Evolutionary conservation across 2,797 vertebrate genomes (phyloP).

Genomic region (Serranus cabrilla): DNA sequence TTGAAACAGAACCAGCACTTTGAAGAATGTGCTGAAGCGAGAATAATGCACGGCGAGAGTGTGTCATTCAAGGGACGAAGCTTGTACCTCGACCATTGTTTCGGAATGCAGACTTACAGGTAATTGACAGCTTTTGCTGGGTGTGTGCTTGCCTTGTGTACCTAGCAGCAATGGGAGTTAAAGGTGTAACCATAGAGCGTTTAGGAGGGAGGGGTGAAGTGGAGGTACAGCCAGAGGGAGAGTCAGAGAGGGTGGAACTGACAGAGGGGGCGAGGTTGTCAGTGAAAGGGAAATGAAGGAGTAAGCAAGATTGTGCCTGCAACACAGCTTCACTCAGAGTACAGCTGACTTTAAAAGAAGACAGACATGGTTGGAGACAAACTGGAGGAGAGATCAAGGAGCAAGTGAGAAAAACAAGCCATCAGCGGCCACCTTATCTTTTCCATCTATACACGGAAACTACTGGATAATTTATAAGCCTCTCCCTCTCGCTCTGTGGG

Average conservation of each 20-base stretch:
- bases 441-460: conserved; percentile 71
- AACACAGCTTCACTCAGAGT: conserved; percentile 54
- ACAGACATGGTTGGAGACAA: conserved; percentile 67
- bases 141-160: conserved; percentile 75
- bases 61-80: conserved; percentile 41
- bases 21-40: conserved; percentile 9
- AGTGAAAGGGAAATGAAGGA: conserved; percentile 76
- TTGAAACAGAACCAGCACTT: neutral
- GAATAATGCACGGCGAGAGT: conserved; percentile 14
- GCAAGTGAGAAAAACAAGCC: conserved; percentile 57
- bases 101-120: conserved; percentile 85
- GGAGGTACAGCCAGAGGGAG: conserved; percentile 70
- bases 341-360: conserved; percentile 57
- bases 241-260: conserved; percentile 75
- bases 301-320: conserved; percentile 81
- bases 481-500: conserved; percentile 62
- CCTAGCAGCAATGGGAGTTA: conserved; percentile 57
- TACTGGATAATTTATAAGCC: conserved; percentile 80
- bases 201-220: conserved; percentile 67
- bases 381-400: conserved; percentile 53
- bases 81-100: conserved; percentile 38
- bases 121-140: conserved; percentile 65
- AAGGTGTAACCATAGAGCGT: conserved; percentile 75
- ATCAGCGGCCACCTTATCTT: conserved; percentile 68
- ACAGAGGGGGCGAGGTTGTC: conserved; percentile 73